These are phyloP conservation scores for Apotomis betuletana DNA, from an alignment of 2,888 invertebrate species.

Conservation along the genomic window DNA sequence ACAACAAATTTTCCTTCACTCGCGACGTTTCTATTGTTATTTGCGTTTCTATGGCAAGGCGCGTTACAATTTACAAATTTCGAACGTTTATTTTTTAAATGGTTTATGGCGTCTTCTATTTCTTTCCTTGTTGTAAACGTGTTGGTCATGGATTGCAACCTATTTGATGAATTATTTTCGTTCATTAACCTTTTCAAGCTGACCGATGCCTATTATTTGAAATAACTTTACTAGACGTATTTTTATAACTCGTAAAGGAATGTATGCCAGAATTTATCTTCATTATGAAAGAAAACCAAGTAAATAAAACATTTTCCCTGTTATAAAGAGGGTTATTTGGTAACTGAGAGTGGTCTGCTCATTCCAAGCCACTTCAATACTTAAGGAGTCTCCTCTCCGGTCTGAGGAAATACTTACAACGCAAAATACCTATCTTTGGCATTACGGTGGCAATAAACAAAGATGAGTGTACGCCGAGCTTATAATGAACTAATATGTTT, in stretches of 20 bases:
- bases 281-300: conserved; percentile 22
- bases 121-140: conserved; percentile 25
- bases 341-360: conserved; percentile 77
- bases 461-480: background rate
- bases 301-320: conserved; percentile 28
- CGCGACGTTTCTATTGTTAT: conserved; percentile 61
- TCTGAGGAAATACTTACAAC: conserved; percentile 37
- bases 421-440: conserved; percentile 53
- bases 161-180: conserved; percentile 9
- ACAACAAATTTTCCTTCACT: conserved; percentile 69
- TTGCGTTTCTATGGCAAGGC: conserved; percentile 69
- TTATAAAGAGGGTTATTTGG: conserved; percentile 68
- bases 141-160: conserved; percentile 35
- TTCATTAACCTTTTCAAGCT: background rate
- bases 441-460: conserved; percentile 14
- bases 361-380: conserved; percentile 65
- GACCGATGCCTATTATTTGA: too few species aligned
- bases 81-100: conserved; percentile 47
- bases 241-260: background rate
- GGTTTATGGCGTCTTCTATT: conserved; percentile 12
- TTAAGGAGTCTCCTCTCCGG: conserved; percentile 62
- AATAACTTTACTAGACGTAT: background rate
- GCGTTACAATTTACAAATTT: conserved; percentile 58
- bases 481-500: too few species aligned
- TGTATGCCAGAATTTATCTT: background rate